phyloP scores from a whole-genome alignment of 2,888 invertebrate genomes.

The Theodoxus fluviatilis region DNA sequence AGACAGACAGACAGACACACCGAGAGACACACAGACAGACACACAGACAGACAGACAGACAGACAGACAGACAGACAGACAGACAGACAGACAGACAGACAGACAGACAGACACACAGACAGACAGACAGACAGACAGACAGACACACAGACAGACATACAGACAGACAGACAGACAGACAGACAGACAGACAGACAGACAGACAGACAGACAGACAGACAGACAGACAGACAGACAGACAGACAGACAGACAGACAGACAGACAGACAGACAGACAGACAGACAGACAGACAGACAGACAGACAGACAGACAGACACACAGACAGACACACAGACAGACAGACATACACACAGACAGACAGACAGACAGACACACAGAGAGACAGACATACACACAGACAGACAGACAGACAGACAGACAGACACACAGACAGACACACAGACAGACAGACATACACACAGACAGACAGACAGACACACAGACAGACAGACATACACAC shows the following conservation, averaged over 20 bases:
- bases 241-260: background rate
- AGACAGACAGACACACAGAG: background rate
- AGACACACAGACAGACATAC: conserved; percentile 13
- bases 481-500: background rate
- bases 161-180: background rate
- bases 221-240: conserved; percentile 4
- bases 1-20: background rate
- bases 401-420: background rate
- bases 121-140: conserved; percentile 25
- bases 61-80: conserved; percentile 17
- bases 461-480: background rate
- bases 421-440: background rate
- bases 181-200: background rate
- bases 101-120: conserved; percentile 26
- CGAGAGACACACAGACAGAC: background rate
- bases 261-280: background rate
- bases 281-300: background rate
- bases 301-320: background rate
- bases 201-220: conserved; percentile 15
- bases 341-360: background rate
- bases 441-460: background rate
- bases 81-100: conserved; percentile 24
- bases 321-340: background rate
- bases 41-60: conserved; percentile 17
- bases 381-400: conserved; percentile 1